Conservation (phyloP, 1,140 invertebrate genomes). For the Oedothorax gibbosus region DNA sequence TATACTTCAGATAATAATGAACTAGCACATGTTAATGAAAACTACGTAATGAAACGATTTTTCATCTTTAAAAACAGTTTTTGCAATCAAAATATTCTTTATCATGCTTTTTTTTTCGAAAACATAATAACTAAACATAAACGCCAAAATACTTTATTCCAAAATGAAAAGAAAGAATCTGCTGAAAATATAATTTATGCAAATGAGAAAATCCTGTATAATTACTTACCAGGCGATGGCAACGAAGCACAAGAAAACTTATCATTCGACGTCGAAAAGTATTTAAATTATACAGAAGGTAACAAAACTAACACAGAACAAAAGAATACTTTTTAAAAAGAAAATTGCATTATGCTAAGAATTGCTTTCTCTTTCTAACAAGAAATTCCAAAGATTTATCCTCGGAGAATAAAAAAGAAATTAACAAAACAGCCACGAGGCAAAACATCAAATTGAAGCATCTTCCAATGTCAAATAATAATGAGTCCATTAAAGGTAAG, state of each 20-base stretch:
- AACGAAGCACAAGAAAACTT: conserved; percentile 10
- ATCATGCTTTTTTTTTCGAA: too few species aligned
- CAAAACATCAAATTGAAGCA: conserved; percentile 39
- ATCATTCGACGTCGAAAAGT: neutral
- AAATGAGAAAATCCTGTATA: conserved; percentile 14
- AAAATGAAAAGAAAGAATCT: conserved; percentile 1
- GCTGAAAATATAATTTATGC: conserved; percentile 20
- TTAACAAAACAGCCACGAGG: conserved; percentile 42
- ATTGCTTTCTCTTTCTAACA: conserved; percentile 13
- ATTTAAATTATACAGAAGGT: conserved; percentile 26
- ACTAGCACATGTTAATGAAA: too few species aligned
- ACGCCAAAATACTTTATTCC: conserved; percentile 4
- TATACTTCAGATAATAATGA: too few species aligned
- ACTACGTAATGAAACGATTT: too few species aligned
- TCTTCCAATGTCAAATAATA: conserved; percentile 47
- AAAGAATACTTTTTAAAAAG: conserved; percentile 2
- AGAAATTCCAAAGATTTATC: conserved; percentile 33
- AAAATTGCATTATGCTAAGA: conserved; percentile 1
- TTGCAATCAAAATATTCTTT: too few species aligned
- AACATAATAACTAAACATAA: neutral
- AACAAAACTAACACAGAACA: conserved; percentile 14
- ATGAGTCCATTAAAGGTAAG: conserved; percentile 47
- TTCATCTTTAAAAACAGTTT: too few species aligned
- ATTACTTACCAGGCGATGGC: conserved; percentile 9
- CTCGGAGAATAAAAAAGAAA: conserved; percentile 11